Conservation (phyloP, 2,888 invertebrate species). For the Flexamia atlantica region DNA sequence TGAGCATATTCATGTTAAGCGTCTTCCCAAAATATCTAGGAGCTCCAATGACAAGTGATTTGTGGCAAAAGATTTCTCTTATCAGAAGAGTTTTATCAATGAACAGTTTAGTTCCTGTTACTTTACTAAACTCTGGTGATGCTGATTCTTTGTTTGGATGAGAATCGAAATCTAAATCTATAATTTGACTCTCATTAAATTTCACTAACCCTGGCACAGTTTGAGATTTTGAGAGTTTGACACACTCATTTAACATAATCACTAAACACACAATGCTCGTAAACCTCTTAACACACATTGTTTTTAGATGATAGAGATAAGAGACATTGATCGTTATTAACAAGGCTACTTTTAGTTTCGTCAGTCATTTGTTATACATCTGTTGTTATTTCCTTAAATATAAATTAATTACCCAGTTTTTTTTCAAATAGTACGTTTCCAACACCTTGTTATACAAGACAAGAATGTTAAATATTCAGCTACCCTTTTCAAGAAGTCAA, state of each 20-base stretch:
- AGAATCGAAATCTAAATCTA: conserved; percentile 2
- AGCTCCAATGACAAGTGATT: neutral
- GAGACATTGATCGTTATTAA: too few relatives aligned
- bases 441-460: too few relatives aligned
- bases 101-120: neutral
- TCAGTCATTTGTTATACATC: too few relatives aligned
- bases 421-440: too few relatives aligned
- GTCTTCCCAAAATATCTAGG: conserved; percentile 36
- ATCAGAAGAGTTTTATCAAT: conserved; percentile 35
- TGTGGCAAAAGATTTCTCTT: conserved; percentile 47
- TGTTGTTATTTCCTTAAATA: too few relatives aligned
- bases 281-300: neutral
- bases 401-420: too few relatives aligned
- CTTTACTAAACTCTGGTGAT: neutral
- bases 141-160: conserved; percentile 1
- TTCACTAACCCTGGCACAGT: neutral
- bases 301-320: neutral
- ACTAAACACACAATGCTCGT: neutral
- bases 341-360: too few relatives aligned
- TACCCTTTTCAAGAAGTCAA: too few relatives aligned
- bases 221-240: neutral
- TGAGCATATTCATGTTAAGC: conserved; percentile 7
- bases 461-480: too few relatives aligned
- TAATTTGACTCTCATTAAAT: neutral
- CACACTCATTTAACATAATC: neutral